Evolutionary conservation across 2,888 invertebrate species (phyloP), one percentile per base, ranked within the genome.

Genomic region (Hydrotaea diabolus): DNA sequence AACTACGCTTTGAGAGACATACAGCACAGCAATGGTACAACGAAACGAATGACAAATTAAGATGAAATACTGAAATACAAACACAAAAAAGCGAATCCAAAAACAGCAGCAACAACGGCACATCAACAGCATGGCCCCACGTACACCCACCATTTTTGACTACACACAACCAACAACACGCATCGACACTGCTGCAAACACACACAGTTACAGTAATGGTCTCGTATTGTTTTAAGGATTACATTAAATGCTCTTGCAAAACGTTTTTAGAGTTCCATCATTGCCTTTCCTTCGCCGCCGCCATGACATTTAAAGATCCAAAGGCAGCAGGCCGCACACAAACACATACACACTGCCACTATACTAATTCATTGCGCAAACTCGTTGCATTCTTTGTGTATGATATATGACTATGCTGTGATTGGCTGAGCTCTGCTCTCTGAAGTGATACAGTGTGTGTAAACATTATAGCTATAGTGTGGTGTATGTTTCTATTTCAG

Each of bases 301-400:
- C 7, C 76, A 55, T 46, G 39, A 69, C 69, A 69, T 69, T 69
- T 46, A 13, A 23, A 46, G 36, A 43, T 1, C 59, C 9, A 15
- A 49, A 15, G 46, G 31, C 78, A 17, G 9, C 78, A 77, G 71
- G 69, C 79, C 55, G 26, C 31, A 31, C 31, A 43, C 26, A 17
- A 73, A 81, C 74, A 81, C 64, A 66, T 36, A 39, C 13, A 43
- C 31, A 31, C 31, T 31, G 31, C 46, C 90, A 89, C 86, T 85
- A 84, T 83, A 87, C 87, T 90, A 90, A 90, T 89, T 90, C 90
- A 90, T 90, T 90, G 89, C 90, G 90, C 89, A 88, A 84, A 81
- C 81, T 80, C 73, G 23, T 19, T 83, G 26, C 49, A 57, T 15
- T 11, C 15, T 57, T 69, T 69, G 69, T 66, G 55, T 62, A 57